Evolutionary conservation across 37 sponge, comb jelly and placozoan species (phyloP), one percentile per base, ranked within the genome.

Genomic region (Haliclona indistincta): DNA sequence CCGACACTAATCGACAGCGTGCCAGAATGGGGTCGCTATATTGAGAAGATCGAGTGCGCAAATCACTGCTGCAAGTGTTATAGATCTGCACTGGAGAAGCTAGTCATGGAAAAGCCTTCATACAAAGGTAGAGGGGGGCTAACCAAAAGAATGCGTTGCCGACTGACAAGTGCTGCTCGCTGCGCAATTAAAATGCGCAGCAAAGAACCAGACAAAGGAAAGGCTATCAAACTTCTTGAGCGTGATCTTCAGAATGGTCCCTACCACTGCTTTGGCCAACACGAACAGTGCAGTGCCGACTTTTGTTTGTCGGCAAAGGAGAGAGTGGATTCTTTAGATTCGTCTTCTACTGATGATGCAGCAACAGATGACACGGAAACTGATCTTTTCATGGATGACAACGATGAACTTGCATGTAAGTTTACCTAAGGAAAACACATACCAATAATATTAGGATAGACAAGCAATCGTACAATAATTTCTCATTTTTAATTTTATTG

Each of bases 21-120:
- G 22, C 68, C 63, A 35, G 74, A 29, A 13, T 77, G 75, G 75
- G 85, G 78, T 6, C 38, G 34, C 4, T 38, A 33, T 40, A 75
- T 77, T 40, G 70, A 44, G 26, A 77, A 77, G 67, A 19, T 77
- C 0, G 85, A 84, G 28, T 84, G 85, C 73, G 86, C 79, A 28
- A 85, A 85, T 34, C 79, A 78, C 34, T 43, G 79, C 5, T 67
- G 63, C 54, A 78, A 85, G 53, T 76, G 77, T n/a, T 78, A 79
- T 67, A 34, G 79, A 37, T 49, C 68, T n/a, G 30, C 62, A 53
- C 80, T 73, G 0, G 86, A 85, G 75, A 56, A 43, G 52, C 68
- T 85, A 17, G 74, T 73, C 23, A 51, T 56, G 40, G 75, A 78
- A 20, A 85, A 85, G 28, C 86, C 80, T 28, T 39, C 43, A 35